A percentile compares a stretch with the other conserved stretches of the same genome.
phyloP scores from a whole-genome alignment of 2,797 vertebrate species.

The Brachymystax lenok region DNA sequence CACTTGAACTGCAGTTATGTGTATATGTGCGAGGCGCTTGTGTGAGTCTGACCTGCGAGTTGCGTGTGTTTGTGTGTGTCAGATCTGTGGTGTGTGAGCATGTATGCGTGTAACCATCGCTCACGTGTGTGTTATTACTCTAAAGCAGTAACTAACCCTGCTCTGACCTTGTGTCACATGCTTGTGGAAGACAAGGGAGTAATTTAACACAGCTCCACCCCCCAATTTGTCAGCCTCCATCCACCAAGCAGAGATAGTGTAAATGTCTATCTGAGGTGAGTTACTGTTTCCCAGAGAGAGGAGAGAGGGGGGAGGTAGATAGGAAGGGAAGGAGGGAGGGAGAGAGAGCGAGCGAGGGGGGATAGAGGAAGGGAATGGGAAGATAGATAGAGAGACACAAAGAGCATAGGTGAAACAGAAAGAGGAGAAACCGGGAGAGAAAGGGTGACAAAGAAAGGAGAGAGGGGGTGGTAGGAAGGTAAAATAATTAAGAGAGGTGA shows the following conservation, averaged over 20 bases:
- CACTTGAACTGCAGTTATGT: neutral
- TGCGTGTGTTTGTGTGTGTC: neutral
- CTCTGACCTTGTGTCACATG: neutral
- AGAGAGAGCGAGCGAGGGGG: too few species aligned
- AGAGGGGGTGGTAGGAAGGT: neutral
- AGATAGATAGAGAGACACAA: neutral
- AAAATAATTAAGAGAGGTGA: too few species aligned
- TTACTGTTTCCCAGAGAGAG: slow-evolving; percentile 6
- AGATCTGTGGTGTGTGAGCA: neutral
- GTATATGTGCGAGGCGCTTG: neutral
- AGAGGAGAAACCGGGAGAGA: too few species aligned
- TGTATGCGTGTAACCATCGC: neutral
- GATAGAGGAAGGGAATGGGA: neutral
- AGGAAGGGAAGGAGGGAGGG: neutral
- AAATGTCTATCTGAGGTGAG: slow-evolving; percentile 12
- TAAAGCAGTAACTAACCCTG: slow-evolving; percentile 1
- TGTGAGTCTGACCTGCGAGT: neutral
- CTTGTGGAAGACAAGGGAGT: neutral
- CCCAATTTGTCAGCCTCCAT: slow-evolving; percentile 20
- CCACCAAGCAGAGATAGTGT: slow-evolving; percentile 4
- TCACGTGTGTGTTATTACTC: neutral
- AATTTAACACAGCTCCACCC: slow-evolving; percentile 17
- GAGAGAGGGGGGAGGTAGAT: neutral
- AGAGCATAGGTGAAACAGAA: neutral
- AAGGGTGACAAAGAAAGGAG: neutral